These are phyloP conservation scores for Macroramphosus scolopax DNA, from an alignment of 2,797 vertebrate species.

Conservation along the genomic window DNA sequence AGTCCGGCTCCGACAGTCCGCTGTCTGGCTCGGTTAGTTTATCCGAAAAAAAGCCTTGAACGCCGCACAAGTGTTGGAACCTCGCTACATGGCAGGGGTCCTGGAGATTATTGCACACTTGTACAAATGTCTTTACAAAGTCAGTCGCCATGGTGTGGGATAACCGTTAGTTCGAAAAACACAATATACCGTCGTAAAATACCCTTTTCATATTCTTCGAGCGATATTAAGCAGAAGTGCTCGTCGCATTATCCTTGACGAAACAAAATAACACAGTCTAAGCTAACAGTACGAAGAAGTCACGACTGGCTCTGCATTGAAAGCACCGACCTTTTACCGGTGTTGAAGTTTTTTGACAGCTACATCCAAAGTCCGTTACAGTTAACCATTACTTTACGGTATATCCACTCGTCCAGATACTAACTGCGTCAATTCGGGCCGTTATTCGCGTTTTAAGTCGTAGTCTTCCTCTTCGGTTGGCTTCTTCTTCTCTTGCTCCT, in stretches of 20 bases:
- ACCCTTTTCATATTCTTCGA: constrained; percentile 33
- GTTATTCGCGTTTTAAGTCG: not conserved
- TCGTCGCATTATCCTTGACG: constrained; percentile 16
- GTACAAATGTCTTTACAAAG: constrained; percentile 53
- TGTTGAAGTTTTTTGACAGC: constrained; percentile 3
- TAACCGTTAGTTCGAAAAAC: not conserved
- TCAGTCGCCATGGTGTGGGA: constrained; percentile 63
- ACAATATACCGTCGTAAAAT: constrained; percentile 6
- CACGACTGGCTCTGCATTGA: not conserved
- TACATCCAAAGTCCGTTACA: constrained; percentile 65
- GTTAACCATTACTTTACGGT: constrained; percentile 52
- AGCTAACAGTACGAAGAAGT: not conserved
- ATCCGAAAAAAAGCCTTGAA: constrained; percentile 77
- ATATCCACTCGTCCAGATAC: not conserved
- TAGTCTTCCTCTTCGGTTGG: not conserved
- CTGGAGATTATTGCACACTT: constrained; percentile 78
- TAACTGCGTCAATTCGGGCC: constrained; percentile 52
- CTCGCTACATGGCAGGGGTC: constrained; percentile 87
- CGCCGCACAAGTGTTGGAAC: constrained; percentile 90
- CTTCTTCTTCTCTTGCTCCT: constrained; percentile 1
- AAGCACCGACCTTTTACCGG: constrained; percentile 17
- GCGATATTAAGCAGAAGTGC: constrained; percentile 12
- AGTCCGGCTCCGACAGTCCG: constrained; percentile 17
- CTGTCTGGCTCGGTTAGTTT: constrained; percentile 26
- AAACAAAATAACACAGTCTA: not conserved